Evolutionary conservation across 2,888 invertebrate species (phyloP), one percentile per base, ranked within the genome.

Genomic region (Cataglyphis livida): DNA sequence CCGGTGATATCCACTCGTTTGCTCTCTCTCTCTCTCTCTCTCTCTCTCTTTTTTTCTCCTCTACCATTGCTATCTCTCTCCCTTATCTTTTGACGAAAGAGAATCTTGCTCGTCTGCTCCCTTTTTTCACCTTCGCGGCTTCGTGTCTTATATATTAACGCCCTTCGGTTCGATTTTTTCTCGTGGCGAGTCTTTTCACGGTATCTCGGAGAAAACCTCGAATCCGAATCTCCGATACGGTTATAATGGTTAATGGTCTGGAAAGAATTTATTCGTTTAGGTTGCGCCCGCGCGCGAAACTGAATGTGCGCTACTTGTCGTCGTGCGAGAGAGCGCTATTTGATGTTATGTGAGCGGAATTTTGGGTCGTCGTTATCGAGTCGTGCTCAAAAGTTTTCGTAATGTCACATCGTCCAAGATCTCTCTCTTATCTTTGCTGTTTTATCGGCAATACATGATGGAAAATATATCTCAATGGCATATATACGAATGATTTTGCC

Each of bases 161-260:
- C 75, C 18, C 85, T 87, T 84, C 87, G 87, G 85, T 88, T 88
- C 87, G 88, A 28, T 28, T 86, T 87, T 44, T 82, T 76, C 82
- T 82, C 89, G 84, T 83, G 85, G 70, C 86, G 89, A 89, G 86
- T 90, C 85, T 71, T 44, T 85, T 84, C 85, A 79, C 70, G 84
- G 83, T 79, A 84, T 84, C 70, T 59, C 87, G 79, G 83, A 87
- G 87, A 90, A 91, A 91, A 92, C 89, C 91, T 91, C 90, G 86
- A 92, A 91, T 91, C 91, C 91, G 88, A 93, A 92, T 91, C 90
- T 90, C 88, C 88, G 87, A 83, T 90, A 89, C 88, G 90, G 90
- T 93, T 91, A 92, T 91, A 92, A 93, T 90, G 92, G 85, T 93
- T 93, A 94, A 94, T 94, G 93, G 93, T 89, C 91, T 89, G 92